Percentiles rank a stretch among this genome's conserved stretches.
These are phyloP conservation scores for Acrocephalus arundinaceus DNA, from an alignment of 2,113 vertebrate genomes.

Conservation along the genomic window DNA sequence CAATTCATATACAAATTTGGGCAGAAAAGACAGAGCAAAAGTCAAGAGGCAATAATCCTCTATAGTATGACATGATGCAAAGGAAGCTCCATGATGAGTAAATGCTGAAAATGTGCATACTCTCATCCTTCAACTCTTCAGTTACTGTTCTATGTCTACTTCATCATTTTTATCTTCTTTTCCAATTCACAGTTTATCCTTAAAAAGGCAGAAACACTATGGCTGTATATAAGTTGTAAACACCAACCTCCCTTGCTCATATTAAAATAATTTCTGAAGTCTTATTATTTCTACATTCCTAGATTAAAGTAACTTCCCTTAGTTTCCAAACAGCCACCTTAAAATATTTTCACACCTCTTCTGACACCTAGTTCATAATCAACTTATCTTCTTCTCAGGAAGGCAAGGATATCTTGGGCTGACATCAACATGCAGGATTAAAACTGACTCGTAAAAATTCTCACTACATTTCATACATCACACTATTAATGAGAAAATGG, in stretches of 20 bases:
- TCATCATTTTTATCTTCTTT: background rate
- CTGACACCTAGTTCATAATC: background rate
- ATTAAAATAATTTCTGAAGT: background rate
- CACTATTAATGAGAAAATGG: background rate
- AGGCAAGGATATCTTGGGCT: background rate
- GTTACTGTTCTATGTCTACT: background rate
- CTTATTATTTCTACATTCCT: background rate
- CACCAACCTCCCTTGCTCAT: background rate
- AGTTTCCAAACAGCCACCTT: background rate
- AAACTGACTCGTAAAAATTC: background rate
- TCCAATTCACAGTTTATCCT: background rate
- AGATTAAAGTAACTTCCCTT: background rate
- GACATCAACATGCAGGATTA: background rate
- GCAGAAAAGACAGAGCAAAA: background rate
- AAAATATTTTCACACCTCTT: constrained; percentile 26
- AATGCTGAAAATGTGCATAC: background rate
- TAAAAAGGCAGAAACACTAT: background rate
- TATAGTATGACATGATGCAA: fast-evolving
- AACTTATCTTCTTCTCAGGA: background rate
- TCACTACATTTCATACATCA: background rate
- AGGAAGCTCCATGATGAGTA: background rate
- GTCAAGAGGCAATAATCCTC: background rate
- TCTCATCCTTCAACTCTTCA: background rate
- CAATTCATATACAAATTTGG: background rate
- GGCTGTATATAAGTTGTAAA: background rate